These are phyloP conservation scores for Yponomeuta sedellus DNA, from an alignment of 2,888 invertebrate species.

Conservation along the genomic window DNA sequence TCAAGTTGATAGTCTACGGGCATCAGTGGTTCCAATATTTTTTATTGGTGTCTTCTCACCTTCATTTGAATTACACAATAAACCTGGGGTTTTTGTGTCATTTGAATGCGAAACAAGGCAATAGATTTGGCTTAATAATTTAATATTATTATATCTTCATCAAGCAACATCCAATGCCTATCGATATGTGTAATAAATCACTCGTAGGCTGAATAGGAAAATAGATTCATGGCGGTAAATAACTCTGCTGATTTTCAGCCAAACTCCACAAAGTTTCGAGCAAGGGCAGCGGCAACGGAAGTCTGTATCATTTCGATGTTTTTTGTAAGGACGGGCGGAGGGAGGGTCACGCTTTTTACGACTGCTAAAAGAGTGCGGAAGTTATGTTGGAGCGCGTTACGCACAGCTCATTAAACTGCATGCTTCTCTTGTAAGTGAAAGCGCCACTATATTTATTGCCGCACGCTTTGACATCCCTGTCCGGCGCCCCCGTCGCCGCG, in stretches of 20 bases:
- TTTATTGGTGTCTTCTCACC: too few species aligned
- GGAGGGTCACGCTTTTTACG: constrained; percentile 1
- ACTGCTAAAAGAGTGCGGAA: constrained; percentile 62
- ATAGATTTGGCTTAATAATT: too few species aligned
- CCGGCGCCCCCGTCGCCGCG: constrained; percentile 31
- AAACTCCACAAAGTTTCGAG: background rate
- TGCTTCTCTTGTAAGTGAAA: constrained; percentile 50
- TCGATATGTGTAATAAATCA: too few species aligned
- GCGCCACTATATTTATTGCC: constrained; percentile 60
- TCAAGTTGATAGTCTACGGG: background rate
- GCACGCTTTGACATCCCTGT: constrained; percentile 61
- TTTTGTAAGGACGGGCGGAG: background rate
- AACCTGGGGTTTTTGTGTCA: too few species aligned
- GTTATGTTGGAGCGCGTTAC: constrained; percentile 61
- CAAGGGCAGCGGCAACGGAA: background rate
- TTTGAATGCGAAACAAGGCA: too few species aligned
- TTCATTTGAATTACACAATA: too few species aligned
- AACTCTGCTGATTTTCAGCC: background rate
- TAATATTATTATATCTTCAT: too few species aligned
- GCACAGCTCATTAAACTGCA: constrained; percentile 67
- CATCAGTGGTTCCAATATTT: background rate
- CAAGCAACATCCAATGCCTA: too few species aligned
- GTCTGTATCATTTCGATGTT: background rate
- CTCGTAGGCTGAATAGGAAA: background rate
- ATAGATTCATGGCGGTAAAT: background rate